Conservation (phyloP, 2,797 vertebrate genomes). For the Lutjanus argentimaculatus region DNA sequence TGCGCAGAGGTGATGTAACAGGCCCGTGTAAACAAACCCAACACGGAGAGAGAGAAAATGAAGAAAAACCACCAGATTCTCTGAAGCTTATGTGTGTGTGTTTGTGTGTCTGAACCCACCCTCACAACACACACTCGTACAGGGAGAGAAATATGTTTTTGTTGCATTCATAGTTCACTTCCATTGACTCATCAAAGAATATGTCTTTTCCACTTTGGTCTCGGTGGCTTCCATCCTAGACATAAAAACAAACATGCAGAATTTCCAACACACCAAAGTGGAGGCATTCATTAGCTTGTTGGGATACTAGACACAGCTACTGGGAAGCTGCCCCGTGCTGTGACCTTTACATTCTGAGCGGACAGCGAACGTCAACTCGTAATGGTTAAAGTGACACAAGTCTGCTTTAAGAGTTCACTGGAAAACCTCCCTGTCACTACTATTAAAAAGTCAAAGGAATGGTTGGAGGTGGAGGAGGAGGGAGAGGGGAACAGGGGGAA, state of each 20-base stretch:
- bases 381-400: constrained; percentile 62
- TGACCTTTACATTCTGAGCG: constrained; percentile 61
- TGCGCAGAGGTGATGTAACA: constrained; percentile 74
- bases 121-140: constrained; percentile 14
- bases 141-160: constrained; percentile 39
- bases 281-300: constrained; percentile 42
- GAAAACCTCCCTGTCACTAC: constrained; percentile 45
- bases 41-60: constrained; percentile 42
- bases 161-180: constrained; percentile 55
- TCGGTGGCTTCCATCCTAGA: constrained; percentile 50
- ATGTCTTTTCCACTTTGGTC: constrained; percentile 58
- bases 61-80: constrained; percentile 19
- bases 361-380: constrained; percentile 47
- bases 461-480: constrained; percentile 1
- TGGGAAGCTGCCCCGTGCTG: constrained; percentile 30
- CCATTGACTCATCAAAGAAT: constrained; percentile 68
- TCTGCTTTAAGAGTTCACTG: constrained; percentile 62
- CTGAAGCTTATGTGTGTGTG: constrained; percentile 11
- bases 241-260: constrained; percentile 66
- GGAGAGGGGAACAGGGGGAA: neutral
- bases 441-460: constrained; percentile 36
- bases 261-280: constrained; percentile 65
- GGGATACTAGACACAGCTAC: constrained; percentile 26
- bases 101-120: neutral
- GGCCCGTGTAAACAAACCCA: constrained; percentile 64